phyloP scores from a whole-genome alignment of 2,113 vertebrate genomes.

The rat (Rattus norvegicus) region DNA sequence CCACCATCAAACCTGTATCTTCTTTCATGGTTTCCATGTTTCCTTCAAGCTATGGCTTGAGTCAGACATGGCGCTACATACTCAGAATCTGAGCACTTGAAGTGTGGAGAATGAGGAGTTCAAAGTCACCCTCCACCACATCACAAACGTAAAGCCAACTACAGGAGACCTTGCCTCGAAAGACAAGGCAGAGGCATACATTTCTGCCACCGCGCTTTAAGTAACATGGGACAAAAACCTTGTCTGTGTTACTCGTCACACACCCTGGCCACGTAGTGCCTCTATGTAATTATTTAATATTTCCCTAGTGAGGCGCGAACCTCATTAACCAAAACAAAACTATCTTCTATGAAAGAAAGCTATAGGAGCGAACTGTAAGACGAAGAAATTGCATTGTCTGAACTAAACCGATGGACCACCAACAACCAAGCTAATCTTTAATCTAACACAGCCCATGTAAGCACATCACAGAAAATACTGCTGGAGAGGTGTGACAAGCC shows the following conservation, averaged over 20 bases:
- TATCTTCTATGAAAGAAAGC: conserved; percentile 44
- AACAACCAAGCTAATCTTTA: background rate
- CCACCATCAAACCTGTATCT: background rate
- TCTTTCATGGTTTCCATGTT: background rate
- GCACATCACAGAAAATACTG: background rate
- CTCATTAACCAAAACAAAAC: conserved; percentile 45
- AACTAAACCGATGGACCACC: background rate
- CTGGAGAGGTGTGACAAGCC: background rate
- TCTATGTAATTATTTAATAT: background rate
- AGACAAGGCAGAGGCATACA: background rate
- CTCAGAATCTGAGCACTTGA: background rate
- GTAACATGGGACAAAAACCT: background rate
- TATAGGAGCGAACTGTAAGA: background rate
- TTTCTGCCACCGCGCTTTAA: background rate
- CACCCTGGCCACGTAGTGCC: conserved; percentile 5
- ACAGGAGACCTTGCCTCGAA: too few relatives aligned
- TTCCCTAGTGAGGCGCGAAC: conserved; percentile 23
- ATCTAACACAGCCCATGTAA: background rate
- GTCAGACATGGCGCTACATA: background rate
- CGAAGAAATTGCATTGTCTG: background rate
- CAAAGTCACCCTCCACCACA: background rate
- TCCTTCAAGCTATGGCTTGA: conserved; percentile 13
- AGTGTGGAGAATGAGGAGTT: background rate
- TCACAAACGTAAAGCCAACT: too few relatives aligned
- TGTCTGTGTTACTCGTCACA: background rate